These are phyloP conservation scores for Sialia sialis DNA, from an alignment of 2,113 vertebrate genomes.

Conservation along the genomic window DNA sequence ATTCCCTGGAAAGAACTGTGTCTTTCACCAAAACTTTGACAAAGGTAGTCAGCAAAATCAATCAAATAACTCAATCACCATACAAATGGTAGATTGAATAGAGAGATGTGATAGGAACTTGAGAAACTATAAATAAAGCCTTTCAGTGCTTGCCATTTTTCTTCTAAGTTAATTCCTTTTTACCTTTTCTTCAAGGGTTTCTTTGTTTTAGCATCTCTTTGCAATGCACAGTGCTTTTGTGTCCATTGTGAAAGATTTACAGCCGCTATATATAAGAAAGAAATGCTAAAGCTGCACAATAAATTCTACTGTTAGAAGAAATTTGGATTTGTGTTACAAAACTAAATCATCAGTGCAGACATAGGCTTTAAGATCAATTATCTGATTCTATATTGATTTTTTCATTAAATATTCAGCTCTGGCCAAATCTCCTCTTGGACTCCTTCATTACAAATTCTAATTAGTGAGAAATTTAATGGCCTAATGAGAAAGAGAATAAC, in stretches of 20 bases:
- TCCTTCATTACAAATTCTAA: neutral
- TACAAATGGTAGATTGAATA: neutral
- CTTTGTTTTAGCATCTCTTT: neutral
- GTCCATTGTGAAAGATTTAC: neutral
- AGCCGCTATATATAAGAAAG: neutral
- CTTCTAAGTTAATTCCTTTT: neutral
- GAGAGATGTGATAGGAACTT: neutral
- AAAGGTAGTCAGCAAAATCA: neutral
- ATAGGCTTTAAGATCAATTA: neutral
- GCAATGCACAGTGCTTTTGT: neutral
- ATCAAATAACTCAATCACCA: neutral
- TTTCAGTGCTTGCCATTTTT: neutral
- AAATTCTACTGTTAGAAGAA: neutral
- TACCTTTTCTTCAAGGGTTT: neutral
- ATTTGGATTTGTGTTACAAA: neutral
- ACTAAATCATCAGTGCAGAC: neutral
- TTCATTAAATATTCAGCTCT: neutral
- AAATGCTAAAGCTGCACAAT: neutral
- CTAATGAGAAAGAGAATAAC: neutral
- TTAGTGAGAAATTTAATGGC: neutral
- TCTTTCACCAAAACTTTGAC: neutral
- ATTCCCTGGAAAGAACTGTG: neutral
- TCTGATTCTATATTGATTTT: neutral
- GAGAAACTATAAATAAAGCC: neutral
- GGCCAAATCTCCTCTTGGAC: neutral